These are phyloP conservation scores for Micropoecilia bifurca DNA, from an alignment of 2,797 vertebrate species.

Conservation along the genomic window DNA sequence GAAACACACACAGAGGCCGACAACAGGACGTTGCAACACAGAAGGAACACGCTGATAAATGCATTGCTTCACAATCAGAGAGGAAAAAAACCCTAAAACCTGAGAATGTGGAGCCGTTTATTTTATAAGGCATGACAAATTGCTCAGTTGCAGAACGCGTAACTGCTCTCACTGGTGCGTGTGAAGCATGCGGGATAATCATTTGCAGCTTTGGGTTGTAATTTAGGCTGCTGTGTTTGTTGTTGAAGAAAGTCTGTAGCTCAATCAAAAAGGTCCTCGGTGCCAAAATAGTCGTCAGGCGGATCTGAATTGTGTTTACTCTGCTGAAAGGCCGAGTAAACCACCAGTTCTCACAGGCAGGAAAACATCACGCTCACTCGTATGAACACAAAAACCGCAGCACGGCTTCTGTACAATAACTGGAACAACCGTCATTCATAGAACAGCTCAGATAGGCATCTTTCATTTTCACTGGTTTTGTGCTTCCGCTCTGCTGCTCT, in stretches of 20 bases:
- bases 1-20: constrained; percentile 3
- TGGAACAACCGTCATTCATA: constrained; percentile 28
- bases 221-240: constrained; percentile 49
- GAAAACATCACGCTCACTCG: constrained; percentile 46
- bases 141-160: constrained; percentile 35
- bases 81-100: constrained; percentile 8
- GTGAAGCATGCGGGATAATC: constrained; percentile 55
- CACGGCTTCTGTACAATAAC: constrained; percentile 28
- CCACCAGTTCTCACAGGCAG: constrained; percentile 53
- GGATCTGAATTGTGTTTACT: constrained; percentile 55
- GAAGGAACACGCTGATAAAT: constrained; percentile 37
- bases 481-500: constrained; percentile 3
- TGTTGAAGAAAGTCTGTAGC: constrained; percentile 46
- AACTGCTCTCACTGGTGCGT: constrained; percentile 26
- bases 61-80: constrained; percentile 34
- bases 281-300: constrained; percentile 46
- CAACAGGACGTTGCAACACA: constrained; percentile 51
- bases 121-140: constrained; percentile 59
- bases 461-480: constrained; percentile 2
- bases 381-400: constrained; percentile 54
- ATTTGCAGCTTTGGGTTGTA: constrained; percentile 54
- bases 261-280: constrained; percentile 41
- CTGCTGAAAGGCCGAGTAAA: constrained; percentile 44
- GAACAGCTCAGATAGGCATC: not conserved
- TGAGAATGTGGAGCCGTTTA: constrained; percentile 20